Percentiles rank a stretch among this genome's conserved stretches.
Conservation (phyloP, 2,113 vertebrate genomes). For the Aphelocoma coerulescens region DNA sequence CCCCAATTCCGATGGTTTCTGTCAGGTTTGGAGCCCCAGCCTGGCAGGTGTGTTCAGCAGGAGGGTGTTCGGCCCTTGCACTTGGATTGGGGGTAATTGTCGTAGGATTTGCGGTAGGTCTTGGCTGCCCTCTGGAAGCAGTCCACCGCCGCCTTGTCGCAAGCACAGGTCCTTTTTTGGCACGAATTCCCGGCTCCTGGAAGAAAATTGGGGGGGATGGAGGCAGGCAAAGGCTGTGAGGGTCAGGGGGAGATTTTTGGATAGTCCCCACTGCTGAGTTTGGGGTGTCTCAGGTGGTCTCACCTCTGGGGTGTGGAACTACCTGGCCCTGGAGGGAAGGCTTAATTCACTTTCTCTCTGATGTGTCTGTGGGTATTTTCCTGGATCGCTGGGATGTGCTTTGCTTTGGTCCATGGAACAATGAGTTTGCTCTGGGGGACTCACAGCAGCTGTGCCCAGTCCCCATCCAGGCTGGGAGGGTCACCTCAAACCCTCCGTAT, state of each 20-base stretch:
- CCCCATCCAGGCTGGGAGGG: background rate
- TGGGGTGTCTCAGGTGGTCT: background rate
- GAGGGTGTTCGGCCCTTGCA: slow-evolving; percentile 23
- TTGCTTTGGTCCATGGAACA: background rate
- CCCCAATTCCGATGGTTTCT: rapidly evolving
- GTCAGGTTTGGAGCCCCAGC: background rate
- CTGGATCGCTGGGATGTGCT: background rate
- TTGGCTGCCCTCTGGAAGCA: slow-evolving; percentile 28
- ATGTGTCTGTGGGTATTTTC: background rate
- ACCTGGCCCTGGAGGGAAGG: rapidly evolving
- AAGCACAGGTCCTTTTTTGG: background rate
- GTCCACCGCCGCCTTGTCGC: background rate
- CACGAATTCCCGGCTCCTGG: rapidly evolving
- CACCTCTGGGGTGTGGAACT: background rate
- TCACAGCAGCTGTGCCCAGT: rapidly evolving
- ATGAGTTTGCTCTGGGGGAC: background rate
- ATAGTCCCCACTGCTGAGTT: rapidly evolving
- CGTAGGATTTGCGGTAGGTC: background rate
- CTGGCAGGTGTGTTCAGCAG: background rate
- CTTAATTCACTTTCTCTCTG: background rate
- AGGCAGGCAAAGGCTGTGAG: rapidly evolving
- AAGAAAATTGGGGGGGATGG: background rate
- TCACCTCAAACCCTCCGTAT: background rate
- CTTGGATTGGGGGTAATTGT: background rate
- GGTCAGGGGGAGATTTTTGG: background rate